phyloP scores from a whole-genome alignment of 2,888 invertebrate species.

The Tetanocera ferruginea region DNA sequence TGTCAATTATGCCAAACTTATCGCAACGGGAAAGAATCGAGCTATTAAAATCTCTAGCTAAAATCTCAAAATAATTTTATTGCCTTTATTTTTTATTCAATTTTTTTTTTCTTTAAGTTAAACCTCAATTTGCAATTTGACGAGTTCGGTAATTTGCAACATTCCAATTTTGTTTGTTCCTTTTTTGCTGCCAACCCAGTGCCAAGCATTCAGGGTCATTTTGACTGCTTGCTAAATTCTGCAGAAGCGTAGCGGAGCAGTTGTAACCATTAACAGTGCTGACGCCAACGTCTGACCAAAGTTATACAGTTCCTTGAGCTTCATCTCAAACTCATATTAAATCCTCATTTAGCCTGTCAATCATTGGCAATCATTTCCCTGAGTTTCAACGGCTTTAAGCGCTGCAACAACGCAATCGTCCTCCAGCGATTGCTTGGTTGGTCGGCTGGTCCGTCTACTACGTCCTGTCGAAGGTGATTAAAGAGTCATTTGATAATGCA shows the following conservation, averaged over 20 bases:
- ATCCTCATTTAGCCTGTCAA: slow-evolving; percentile 68
- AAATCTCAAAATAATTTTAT: not conserved
- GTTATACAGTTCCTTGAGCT: not conserved
- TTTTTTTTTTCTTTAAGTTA: not conserved
- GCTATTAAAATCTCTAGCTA: not conserved
- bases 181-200: not conserved
- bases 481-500: not conserved
- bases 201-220: slow-evolving; percentile 8
- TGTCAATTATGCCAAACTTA: slow-evolving; percentile 27
- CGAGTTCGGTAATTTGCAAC: slow-evolving; percentile 13
- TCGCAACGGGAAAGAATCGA: not conserved
- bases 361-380: slow-evolving; percentile 64
- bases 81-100: not conserved
- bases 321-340: slow-evolving; percentile 57
- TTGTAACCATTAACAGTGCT: not conserved
- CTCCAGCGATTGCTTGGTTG: slow-evolving; percentile 15
- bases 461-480: slow-evolving; percentile 36
- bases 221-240: slow-evolving; percentile 1
- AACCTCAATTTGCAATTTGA: slow-evolving; percentile 23
- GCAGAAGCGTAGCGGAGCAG: not conserved
- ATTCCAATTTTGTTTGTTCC: not conserved
- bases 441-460: not conserved
- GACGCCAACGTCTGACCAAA: not conserved
- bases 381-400: not conserved
- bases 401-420: not conserved